Evolutionary conservation across 2,113 vertebrate genomes (phyloP).

Genomic region (Notothenia rossii): DNA sequence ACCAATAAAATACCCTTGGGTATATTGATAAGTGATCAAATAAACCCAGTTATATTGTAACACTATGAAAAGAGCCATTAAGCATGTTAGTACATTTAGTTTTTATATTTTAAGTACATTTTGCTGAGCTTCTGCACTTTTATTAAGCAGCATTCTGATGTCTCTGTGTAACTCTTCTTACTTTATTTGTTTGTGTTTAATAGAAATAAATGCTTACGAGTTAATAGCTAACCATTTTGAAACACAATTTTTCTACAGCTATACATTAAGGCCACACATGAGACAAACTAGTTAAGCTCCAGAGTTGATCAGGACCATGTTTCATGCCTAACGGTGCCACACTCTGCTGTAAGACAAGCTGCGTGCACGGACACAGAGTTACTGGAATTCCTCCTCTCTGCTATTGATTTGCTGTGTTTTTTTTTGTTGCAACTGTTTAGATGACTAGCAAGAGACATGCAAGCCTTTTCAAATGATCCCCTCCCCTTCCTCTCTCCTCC

Average conservation of each 20-base stretch:
- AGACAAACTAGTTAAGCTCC: neutral
- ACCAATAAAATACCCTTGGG: too few relatives aligned
- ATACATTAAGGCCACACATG: neutral
- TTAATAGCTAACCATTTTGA: neutral
- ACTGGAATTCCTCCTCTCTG: conserved; percentile 73
- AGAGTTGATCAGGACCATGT: neutral
- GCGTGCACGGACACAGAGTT: conserved; percentile 44
- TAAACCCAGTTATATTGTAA: too few relatives aligned
- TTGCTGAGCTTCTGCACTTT: too few relatives aligned
- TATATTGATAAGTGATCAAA: too few relatives aligned
- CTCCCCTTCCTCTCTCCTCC: conserved; percentile 26
- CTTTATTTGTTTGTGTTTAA: neutral
- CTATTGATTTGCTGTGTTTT: conserved; percentile 72
- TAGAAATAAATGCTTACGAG: neutral
- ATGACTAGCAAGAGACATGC: conserved; percentile 59
- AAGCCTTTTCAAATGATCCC: conserved; percentile 54
- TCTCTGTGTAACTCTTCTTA: neutral
- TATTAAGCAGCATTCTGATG: neutral
- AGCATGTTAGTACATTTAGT: too few relatives aligned
- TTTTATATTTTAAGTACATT: too few relatives aligned
- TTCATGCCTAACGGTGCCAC: neutral
- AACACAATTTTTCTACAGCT: neutral
- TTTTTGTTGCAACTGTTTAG: conserved; percentile 58
- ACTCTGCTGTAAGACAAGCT: conserved; percentile 63
- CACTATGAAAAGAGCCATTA: too few relatives aligned